Evolutionary conservation across 2,113 vertebrate genomes (phyloP), one percentile per base, ranked within the genome.

Genomic region (Pseudolaguvia tuberculata): DNA sequence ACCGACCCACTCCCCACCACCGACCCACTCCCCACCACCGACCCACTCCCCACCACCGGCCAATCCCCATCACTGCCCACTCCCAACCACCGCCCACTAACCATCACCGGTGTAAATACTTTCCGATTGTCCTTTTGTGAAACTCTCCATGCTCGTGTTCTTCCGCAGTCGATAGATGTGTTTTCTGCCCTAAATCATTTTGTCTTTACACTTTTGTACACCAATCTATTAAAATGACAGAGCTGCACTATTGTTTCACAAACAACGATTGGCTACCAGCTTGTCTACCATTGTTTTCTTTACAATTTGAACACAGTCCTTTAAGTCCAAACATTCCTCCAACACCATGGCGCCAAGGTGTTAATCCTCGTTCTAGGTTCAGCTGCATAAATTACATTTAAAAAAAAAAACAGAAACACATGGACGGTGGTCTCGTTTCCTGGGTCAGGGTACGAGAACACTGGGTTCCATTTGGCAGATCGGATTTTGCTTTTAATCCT

Each of bases 281-380:
- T 72, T 52, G 58, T 75, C 69, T 73, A 83, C 35, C 35, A 17
- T 67, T 55, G 39, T 69, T 82, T 68, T 75, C 9, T 87, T 88
- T 85, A 88, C 87, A 84, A 85, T 79, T 83, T 88, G 86, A 29
- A 61, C 76, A 85, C 79, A 58, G 78, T 70, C 15, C 76, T 62
- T 23, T 75, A 82, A 84, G 77, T 81, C 76, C 74, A 51, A 82
- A 63, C 78, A 75, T 81, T 63, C 70, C 70, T 75, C 55, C 21
- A 45, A 31, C 47, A 70, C 66, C 53, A 77, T 59, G 56, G 68
- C 57, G 52, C 25, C 5, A 23, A 79, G 83, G 86, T 84, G 85
- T 83, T 88, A 88, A 89, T 86, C 88, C 79, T 76, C n/a, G 67
- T 27, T 1, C 56, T 77, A 78, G 69, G 87, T 86, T 86, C 73